These are phyloP conservation scores for Chinchilla lanigera DNA, from an alignment of 2,113 vertebrate genomes.

Conservation along the genomic window DNA sequence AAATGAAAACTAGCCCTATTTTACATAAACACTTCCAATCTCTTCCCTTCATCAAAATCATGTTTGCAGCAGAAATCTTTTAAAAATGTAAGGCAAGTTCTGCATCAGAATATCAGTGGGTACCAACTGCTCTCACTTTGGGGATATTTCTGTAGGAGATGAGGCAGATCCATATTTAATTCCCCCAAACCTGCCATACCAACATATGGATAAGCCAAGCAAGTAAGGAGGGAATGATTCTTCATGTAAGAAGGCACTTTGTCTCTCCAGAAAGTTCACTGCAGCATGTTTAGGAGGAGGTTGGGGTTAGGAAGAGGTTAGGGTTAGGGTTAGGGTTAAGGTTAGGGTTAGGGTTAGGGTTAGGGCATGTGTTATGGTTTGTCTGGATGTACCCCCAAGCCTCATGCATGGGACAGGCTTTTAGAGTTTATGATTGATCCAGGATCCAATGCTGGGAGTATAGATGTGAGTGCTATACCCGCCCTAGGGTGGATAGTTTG, in stretches of 20 bases:
- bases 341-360: not conserved
- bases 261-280: not conserved
- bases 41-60: constrained; percentile 62
- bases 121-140: constrained; percentile 40
- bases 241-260: not conserved
- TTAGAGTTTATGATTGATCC: no score
- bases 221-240: not conserved
- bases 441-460: no score
- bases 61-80: constrained; percentile 22
- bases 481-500: no score
- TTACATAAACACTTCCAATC: constrained; percentile 64
- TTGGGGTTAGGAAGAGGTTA: not conserved
- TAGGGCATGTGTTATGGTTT: no score
- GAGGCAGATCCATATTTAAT: constrained; percentile 39
- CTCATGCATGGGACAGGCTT: no score
- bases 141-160: constrained; percentile 65
- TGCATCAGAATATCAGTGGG: constrained; percentile 28
- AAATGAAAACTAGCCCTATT: constrained; percentile 68
- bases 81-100: constrained; percentile 62
- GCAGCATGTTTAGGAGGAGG: not conserved
- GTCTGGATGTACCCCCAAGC: no score
- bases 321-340: not conserved
- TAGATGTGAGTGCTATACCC: no score
- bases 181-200: not conserved
- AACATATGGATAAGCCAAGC: not conserved